Base-by-base conservation (phyloP, 2,113 vertebrate genomes). In the Hiodon alosoides region DNA sequence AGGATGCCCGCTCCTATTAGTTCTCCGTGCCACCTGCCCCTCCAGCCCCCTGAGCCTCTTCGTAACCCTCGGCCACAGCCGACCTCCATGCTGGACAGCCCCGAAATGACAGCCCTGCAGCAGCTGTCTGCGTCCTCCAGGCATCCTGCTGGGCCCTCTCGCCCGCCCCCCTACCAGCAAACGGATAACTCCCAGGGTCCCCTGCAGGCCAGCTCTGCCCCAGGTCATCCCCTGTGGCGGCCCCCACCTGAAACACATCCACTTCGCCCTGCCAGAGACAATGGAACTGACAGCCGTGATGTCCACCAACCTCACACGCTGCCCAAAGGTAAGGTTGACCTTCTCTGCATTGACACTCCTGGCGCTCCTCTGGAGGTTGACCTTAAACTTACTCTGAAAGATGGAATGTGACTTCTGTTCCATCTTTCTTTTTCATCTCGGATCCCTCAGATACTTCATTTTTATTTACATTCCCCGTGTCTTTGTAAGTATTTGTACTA, bases 61-160 rank as follows among this genome's bases (percentile, higher is more conserved):
- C 92, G 85, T 69, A 88, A 91, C 78, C 88, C 91, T 8, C 90
- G 93, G 81, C 92, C 92, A 11, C 86, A 85, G 71, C 91, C 90
- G 77, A 90, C 92, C 79, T 98, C 96, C 71, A 98, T 99, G 97
- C 89, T 99, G 91, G 94, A 97, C 85, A 97, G 97, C 88, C 97
- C 97, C 0, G 97, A 99, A 89, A 98, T 98, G 96, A 92, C 96
- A 2, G 97, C 95, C 83, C 93, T 99, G 90, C 97, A 98, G 89
- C 96, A 96, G 90, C 93, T 99, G 67, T 96, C 96, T 0, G 95
- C 96, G 47, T 93, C 94, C 0, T 94, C 93, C 79, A 90, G 93
- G 87, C 93, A 91, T 2, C 93, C 94, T n/a, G 90, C 90, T 2
- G 87, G 88, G 71, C 78, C 91, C 73, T 89, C 83, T 0, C 87